Conservation (phyloP, 2,113 vertebrate species). For the Halichoerus grypus region DNA sequence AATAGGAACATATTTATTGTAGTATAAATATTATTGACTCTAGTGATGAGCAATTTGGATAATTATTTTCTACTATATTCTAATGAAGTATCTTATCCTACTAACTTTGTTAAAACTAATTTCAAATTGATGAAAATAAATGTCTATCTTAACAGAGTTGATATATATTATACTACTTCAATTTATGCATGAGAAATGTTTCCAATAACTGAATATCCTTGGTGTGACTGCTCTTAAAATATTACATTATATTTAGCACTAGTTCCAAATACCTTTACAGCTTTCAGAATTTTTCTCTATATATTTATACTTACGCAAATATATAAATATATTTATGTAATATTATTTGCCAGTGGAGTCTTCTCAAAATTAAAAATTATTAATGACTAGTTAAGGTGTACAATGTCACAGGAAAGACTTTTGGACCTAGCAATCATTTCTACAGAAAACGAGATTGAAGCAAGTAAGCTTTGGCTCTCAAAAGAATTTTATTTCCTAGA, state of each 20-base stretch:
- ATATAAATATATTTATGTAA: not conserved
- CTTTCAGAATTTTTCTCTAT: not conserved
- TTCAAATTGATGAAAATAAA: not conserved
- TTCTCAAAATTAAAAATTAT: conserved; percentile 3
- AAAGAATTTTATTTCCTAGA: not conserved
- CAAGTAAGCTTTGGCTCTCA: not conserved
- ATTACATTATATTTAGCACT: not conserved
- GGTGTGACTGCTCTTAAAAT: not conserved
- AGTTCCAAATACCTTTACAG: not conserved
- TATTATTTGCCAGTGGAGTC: not conserved
- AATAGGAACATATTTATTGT: not conserved
- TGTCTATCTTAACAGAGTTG: not conserved
- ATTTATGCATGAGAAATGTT: not conserved
- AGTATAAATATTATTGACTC: not conserved
- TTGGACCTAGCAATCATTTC: not conserved
- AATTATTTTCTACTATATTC: not conserved
- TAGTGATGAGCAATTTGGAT: not conserved
- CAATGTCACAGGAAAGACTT: not conserved
- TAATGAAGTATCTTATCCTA: not conserved
- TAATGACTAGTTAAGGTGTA: not conserved
- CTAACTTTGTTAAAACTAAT: not conserved
- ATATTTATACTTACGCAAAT: not conserved
- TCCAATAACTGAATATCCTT: not conserved
- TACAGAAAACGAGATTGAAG: not conserved
- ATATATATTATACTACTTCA: not conserved